Conservation (phyloP, 2,888 invertebrate genomes). For the Aethes cnicana region DNA sequence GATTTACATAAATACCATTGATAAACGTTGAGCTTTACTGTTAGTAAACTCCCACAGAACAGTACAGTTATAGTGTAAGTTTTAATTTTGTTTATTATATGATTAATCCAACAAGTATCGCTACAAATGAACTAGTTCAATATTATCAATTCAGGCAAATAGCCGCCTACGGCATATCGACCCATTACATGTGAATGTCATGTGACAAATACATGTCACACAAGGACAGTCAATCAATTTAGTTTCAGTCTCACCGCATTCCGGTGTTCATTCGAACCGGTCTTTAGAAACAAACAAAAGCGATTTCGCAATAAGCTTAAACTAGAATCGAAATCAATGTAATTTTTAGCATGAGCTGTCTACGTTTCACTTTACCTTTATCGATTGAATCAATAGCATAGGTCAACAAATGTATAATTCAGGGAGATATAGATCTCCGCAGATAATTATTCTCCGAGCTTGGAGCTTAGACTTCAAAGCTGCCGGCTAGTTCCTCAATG, state of each 20-base stretch:
- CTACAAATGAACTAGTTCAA: conserved; percentile 17
- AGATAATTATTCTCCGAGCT: conserved; percentile 12
- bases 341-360: conserved; percentile 12
- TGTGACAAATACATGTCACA: conserved; percentile 19
- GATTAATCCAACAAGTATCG: conserved; percentile 4
- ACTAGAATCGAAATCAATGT: conserved; percentile 6
- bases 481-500: conserved; percentile 60
- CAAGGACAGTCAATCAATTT: conserved; percentile 22
- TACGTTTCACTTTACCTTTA: conserved; percentile 5
- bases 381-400: conserved; percentile 14
- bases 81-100: conserved; percentile 1
- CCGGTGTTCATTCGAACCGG: background rate
- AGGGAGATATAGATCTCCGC: conserved; percentile 21
- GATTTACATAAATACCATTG: too few relatives aligned
- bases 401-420: conserved; percentile 26
- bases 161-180: conserved; percentile 29
- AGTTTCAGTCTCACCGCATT: conserved; percentile 9
- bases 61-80: too few relatives aligned
- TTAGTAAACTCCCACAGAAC: too few relatives aligned
- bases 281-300: background rate
- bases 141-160: conserved; percentile 16
- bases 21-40: too few relatives aligned
- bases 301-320: conserved; percentile 5
- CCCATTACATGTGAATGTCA: conserved; percentile 26
- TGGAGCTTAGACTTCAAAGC: conserved; percentile 20